Percentiles rank a stretch among this genome's conserved stretches.
phyloP scores from a whole-genome alignment of 1,140 invertebrate species.

The Oncopeltus fasciatus region DNA sequence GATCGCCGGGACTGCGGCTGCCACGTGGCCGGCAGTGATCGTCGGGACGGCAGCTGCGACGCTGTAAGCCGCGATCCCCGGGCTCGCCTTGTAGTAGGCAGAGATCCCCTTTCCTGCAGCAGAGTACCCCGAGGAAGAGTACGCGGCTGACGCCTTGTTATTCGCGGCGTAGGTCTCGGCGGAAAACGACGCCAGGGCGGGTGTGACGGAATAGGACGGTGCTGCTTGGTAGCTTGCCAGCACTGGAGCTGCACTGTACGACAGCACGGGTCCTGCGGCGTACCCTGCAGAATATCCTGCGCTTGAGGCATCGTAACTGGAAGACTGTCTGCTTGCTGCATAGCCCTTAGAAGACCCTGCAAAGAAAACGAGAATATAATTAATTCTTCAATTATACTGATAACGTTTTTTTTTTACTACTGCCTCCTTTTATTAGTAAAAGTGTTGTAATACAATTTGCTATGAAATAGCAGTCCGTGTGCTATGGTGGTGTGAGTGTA shows the following conservation, averaged over 20 bases:
- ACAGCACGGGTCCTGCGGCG: constrained; percentile 10
- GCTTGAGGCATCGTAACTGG: constrained; percentile 1
- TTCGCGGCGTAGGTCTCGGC: background rate
- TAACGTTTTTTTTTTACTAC: too few species aligned
- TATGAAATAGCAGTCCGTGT: too few species aligned
- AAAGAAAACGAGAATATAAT: too few species aligned
- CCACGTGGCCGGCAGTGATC: background rate
- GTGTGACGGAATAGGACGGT: constrained; percentile 7
- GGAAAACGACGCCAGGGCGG: constrained; percentile 5
- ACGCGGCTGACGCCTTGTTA: background rate
- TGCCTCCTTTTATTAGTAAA: too few species aligned
- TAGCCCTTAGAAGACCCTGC: background rate
- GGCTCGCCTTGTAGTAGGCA: background rate
- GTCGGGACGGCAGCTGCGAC: background rate
- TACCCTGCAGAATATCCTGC: background rate
- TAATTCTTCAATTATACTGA: too few species aligned
- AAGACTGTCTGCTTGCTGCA: constrained; percentile 11
- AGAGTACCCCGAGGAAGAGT: background rate
- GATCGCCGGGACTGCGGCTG: background rate
- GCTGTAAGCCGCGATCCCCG: background rate
- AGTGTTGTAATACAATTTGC: too few species aligned
- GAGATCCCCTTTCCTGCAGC: background rate
- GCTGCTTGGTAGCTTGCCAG: constrained; percentile 9
- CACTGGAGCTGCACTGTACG: constrained; percentile 11
- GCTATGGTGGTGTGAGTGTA: too few species aligned